Conservation (phyloP, 2,888 invertebrate genomes). For the Malachius bipustulatus region DNA sequence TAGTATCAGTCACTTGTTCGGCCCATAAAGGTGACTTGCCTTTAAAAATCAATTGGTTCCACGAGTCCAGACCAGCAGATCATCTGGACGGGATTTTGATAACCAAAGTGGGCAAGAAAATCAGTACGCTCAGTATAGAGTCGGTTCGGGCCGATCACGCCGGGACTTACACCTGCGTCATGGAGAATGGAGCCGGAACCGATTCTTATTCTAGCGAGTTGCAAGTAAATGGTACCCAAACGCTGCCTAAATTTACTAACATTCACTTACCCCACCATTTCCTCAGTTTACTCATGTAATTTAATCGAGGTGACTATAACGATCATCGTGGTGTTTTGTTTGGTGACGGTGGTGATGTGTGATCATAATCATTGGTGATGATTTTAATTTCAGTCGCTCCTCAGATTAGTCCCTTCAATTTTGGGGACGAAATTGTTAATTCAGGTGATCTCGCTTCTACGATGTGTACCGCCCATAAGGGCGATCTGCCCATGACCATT, state of each 20-base stretch:
- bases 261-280: slow-evolving; percentile 55
- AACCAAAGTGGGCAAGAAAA: slow-evolving; percentile 46
- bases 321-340: too few relatives aligned
- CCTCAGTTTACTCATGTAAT: slow-evolving; percentile 53
- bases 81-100: slow-evolving; percentile 44
- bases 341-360: too few relatives aligned
- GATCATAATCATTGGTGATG: too few relatives aligned
- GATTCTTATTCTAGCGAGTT: slow-evolving; percentile 53
- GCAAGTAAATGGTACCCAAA: slow-evolving; percentile 56
- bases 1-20: slow-evolving; percentile 40
- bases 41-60: slow-evolving; percentile 60
- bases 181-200: slow-evolving; percentile 48
- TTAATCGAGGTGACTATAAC: too few relatives aligned
- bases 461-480: slow-evolving; percentile 57
- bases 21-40: slow-evolving; percentile 69
- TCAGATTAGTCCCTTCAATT: slow-evolving; percentile 32
- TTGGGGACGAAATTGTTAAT: slow-evolving; percentile 49
- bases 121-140: slow-evolving; percentile 48
- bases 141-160: slow-evolving; percentile 43
- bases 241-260: too few relatives aligned
- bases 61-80: slow-evolving; percentile 39
- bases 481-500: slow-evolving; percentile 62
- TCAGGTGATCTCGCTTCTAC: slow-evolving; percentile 57
- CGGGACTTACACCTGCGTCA: slow-evolving; percentile 46
- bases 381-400: slow-evolving; percentile 30